These are phyloP conservation scores for Pelagia noctiluca DNA, from an alignment of 30 jellyfish, hydroid and myxozoan species.

Conservation along the genomic window DNA sequence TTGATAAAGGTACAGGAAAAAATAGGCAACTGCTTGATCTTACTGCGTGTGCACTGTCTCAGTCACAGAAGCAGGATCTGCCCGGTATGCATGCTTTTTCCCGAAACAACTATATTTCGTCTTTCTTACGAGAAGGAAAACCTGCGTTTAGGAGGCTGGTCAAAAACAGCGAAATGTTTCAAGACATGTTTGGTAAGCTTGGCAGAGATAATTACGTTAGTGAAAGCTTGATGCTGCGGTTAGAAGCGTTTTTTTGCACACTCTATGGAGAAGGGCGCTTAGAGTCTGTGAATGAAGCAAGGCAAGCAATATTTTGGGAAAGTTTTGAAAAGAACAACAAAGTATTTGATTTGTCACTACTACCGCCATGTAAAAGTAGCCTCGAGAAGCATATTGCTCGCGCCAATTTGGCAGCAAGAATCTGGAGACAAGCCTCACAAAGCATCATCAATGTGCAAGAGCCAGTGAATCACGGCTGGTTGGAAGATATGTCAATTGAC, in stretches of 20 bases:
- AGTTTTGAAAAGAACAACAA: conserved; percentile 5
- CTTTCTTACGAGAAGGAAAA: conserved; percentile 24
- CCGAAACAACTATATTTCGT: conserved; percentile 25
- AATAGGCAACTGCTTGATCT: background rate
- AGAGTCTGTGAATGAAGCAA: conserved; percentile 39
- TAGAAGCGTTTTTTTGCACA: conserved; percentile 10
- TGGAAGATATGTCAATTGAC: too few species aligned
- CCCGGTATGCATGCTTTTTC: conserved; percentile 31
- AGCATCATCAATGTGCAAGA: too few species aligned
- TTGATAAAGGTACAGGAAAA: conserved; percentile 27
- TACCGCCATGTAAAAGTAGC: conserved; percentile 37
- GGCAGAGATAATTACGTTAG: background rate
- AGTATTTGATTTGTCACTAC: conserved; percentile 13
- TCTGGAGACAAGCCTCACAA: too few species aligned
- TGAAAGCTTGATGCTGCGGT: background rate
- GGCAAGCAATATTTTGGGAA: too few species aligned
- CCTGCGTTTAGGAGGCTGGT: conserved; percentile 1
- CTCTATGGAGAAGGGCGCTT: conserved; percentile 6
- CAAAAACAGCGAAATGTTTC: background rate
- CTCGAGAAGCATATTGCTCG: conserved; percentile 10
- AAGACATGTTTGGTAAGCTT: background rate
- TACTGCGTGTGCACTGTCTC: conserved; percentile 17
- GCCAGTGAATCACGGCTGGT: too few species aligned
- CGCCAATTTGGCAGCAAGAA: conserved; percentile 38
- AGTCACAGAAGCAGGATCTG: conserved; percentile 18